Percentiles rank a stretch among this genome's conserved stretches.
Evolutionary conservation across 2,113 vertebrate species (phyloP).

Genomic region (Nothoprocta perdicaria): DNA sequence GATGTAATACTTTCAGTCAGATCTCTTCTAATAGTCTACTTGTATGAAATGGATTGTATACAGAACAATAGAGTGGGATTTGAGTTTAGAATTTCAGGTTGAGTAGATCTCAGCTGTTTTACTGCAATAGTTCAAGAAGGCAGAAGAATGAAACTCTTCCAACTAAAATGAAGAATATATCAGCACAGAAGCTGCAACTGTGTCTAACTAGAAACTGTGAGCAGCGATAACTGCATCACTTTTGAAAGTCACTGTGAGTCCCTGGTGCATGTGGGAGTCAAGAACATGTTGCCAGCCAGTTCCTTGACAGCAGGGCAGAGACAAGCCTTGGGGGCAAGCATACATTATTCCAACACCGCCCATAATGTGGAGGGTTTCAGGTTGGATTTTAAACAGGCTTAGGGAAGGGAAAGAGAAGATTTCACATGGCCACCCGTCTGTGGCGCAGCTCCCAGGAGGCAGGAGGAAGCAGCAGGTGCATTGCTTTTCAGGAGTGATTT

Average conservation of each 20-base stretch:
- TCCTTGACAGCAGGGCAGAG: neutral
- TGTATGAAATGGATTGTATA: neutral
- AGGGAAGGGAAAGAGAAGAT: neutral
- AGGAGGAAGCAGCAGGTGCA: neutral
- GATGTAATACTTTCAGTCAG: neutral
- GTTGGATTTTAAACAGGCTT: neutral
- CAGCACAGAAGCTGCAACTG: neutral
- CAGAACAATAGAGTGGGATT: neutral
- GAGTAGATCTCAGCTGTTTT: neutral
- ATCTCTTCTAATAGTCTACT: neutral
- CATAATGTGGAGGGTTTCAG: neutral
- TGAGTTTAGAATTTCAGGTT: neutral
- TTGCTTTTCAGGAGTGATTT: neutral
- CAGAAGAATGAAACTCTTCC: neutral
- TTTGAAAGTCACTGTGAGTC: neutral
- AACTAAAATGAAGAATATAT: neutral
- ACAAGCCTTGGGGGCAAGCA: neutral
- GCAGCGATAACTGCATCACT: neutral
- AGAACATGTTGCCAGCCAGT: neutral
- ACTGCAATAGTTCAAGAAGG: neutral
- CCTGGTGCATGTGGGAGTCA: neutral
- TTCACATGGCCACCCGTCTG: neutral
- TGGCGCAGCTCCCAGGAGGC: neutral
- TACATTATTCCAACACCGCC: neutral
- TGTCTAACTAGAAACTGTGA: neutral